A percentile compares a stretch with the other conserved stretches of the same genome.
phyloP scores from a whole-genome alignment of 92 coral and sea anemone genomes.

The Anthopleura xanthogrammica region DNA sequence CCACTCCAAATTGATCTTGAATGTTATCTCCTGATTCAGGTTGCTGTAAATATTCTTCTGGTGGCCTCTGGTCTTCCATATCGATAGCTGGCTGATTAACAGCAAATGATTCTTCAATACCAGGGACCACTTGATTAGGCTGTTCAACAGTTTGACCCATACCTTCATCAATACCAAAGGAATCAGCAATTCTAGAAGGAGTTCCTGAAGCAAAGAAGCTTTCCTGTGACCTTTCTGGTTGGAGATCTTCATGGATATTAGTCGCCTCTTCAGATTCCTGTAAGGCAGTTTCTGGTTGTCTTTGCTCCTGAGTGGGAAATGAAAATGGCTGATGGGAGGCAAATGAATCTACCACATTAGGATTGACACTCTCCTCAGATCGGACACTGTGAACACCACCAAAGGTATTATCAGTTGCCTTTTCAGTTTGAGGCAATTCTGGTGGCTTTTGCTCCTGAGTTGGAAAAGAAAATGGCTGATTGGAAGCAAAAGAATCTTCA shows the following conservation, averaged over 20 bases:
- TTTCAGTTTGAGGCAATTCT: not conserved
- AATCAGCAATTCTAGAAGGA: not conserved
- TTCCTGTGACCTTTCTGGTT: not conserved
- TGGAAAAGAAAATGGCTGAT: not conserved
- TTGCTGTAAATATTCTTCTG: not conserved
- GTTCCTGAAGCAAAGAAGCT: too few relatives aligned
- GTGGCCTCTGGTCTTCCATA: not conserved
- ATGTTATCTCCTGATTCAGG: not conserved
- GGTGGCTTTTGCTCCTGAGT: not conserved
- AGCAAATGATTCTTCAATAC: not conserved
- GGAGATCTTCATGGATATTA: not conserved
- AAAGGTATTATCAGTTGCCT: not conserved
- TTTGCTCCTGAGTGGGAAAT: not conserved
- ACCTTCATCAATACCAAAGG: not conserved
- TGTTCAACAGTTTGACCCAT: not conserved
- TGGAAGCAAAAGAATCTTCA: not conserved
- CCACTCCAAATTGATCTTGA: not conserved
- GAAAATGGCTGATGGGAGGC: not conserved
- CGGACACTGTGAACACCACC: not conserved
- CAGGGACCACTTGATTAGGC: not conserved
- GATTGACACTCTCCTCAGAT: not conserved
- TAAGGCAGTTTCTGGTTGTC: not conserved
- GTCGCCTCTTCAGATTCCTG: not conserved
- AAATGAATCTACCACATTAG: not conserved
- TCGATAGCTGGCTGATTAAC: not conserved